These are phyloP conservation scores for Pogoniulus pusillus DNA, from an alignment of 2,797 vertebrate species.

Conservation along the genomic window DNA sequence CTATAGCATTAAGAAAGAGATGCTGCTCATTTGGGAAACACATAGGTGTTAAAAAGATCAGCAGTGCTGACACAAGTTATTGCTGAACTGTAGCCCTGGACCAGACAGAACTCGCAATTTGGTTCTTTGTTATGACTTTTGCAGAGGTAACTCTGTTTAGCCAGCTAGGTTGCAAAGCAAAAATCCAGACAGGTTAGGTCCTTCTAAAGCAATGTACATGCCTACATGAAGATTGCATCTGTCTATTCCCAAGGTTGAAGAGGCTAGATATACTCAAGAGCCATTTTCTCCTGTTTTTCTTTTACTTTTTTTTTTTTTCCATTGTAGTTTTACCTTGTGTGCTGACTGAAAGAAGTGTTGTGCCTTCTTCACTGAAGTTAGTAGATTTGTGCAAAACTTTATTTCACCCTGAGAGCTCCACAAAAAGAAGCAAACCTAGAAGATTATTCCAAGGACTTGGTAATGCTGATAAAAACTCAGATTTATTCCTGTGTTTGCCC, in stretches of 20 bases:
- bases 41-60: background rate
- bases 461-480: background rate
- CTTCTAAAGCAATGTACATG: background rate
- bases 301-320: no score
- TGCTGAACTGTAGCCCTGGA: background rate
- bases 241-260: background rate
- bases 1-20: background rate
- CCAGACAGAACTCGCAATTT: background rate
- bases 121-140: background rate
- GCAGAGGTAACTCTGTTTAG: background rate
- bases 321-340: background rate
- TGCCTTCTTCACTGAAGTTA: background rate
- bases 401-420: background rate
- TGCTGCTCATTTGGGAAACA: background rate
- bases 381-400: background rate
- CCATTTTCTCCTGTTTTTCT: background rate
- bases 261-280: background rate
- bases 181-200: rapidly evolving
- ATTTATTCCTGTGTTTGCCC: background rate
- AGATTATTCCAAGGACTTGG: background rate
- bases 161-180: background rate
- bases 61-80: background rate
- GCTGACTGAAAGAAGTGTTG: background rate
- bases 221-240: background rate
- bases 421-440: background rate